Conservation (phyloP, 1,140 invertebrate species). For the Polyergus mexicanus region DNA sequence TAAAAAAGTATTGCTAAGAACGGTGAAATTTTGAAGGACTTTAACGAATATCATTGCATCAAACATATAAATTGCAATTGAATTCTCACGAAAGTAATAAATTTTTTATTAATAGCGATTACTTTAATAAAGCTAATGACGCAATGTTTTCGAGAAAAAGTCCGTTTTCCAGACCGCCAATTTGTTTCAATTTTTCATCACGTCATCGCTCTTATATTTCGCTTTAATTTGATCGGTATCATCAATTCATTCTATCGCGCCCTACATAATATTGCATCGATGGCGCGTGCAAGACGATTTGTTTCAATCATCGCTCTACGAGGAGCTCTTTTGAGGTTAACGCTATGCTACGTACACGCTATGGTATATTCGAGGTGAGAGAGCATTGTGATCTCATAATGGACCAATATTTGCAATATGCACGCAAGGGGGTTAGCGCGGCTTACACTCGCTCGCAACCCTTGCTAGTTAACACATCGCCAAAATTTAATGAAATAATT, state of each 20-base stretch:
- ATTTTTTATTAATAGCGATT: not conserved
- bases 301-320: conserved; percentile 42
- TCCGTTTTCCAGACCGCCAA: not conserved
- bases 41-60: not conserved
- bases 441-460: conserved; percentile 64
- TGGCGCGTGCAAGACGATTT: conserved; percentile 8
- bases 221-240: conserved; percentile 17
- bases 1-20: not conserved
- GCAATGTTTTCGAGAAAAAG: not conserved
- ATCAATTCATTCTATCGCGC: not conserved
- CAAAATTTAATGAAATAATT: conserved; percentile 70
- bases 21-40: not conserved
- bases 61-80: not conserved
- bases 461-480: conserved; percentile 43
- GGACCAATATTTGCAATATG: conserved; percentile 81
- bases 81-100: not conserved
- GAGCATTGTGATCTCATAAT: conserved; percentile 80
- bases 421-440: conserved; percentile 66
- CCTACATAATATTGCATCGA: conserved; percentile 18
- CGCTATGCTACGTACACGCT: too few relatives aligned
- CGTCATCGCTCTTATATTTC: not conserved
- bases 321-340: conserved; percentile 54
- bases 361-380: conserved; percentile 60
- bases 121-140: not conserved
- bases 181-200: conserved; percentile 11